These are phyloP conservation scores for Fulica atra DNA, from an alignment of 2,113 vertebrate genomes.

Conservation along the genomic window DNA sequence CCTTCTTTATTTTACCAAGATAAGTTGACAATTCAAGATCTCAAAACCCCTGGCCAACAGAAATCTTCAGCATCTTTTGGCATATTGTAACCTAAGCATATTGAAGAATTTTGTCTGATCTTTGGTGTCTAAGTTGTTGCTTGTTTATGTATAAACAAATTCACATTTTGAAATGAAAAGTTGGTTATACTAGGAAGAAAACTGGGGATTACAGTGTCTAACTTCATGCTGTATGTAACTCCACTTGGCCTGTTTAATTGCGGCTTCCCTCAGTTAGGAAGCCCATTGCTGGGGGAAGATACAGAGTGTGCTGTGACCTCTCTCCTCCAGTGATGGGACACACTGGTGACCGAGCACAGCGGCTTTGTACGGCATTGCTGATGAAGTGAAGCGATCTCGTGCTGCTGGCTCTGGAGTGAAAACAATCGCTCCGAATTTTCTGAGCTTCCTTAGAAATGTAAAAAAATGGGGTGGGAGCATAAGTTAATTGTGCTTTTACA, in stretches of 20 bases:
- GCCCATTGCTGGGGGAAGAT: background rate
- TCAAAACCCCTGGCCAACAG: background rate
- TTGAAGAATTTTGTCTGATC: background rate
- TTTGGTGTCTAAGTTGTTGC: background rate
- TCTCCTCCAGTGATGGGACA: background rate
- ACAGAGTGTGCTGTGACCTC: background rate
- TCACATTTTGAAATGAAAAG: background rate
- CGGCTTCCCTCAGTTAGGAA: background rate
- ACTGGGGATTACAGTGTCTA: fast-evolving
- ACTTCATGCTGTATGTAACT: fast-evolving
- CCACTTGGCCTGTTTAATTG: background rate
- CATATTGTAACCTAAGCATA: background rate
- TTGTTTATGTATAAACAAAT: background rate
- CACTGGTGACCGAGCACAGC: background rate
- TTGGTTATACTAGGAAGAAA: background rate
- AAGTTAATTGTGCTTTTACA: conserved; percentile 79
- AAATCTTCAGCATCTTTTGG: background rate
- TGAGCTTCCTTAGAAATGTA: conserved; percentile 69
- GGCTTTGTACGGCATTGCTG: background rate
- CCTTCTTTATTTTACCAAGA: background rate
- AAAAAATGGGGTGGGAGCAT: conserved; percentile 65
- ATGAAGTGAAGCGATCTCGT: conserved; percentile 51
- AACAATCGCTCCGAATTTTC: conserved; percentile 70
- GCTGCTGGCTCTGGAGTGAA: conserved; percentile 70
- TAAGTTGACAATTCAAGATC: background rate